Evolutionary conservation across 2,888 invertebrate genomes (phyloP).

Genomic region (Ditula angustiorana): DNA sequence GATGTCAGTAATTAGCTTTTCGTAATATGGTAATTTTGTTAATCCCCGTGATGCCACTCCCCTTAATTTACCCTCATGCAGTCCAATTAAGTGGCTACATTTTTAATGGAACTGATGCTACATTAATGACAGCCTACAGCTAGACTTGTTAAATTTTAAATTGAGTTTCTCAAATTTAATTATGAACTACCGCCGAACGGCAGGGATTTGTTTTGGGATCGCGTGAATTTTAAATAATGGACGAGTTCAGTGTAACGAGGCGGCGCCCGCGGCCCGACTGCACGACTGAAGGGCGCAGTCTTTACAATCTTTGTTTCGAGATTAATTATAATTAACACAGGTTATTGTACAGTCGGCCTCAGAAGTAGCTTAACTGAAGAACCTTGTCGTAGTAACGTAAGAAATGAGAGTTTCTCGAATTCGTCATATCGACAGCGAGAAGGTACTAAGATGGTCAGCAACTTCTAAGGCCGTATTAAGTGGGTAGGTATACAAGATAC

Average conservation of each 20-base stretch:
- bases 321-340: slow-evolving; percentile 1
- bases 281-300: slow-evolving; percentile 1
- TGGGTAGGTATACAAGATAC: no score
- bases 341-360: no score
- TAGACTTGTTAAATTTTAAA: slow-evolving; percentile 34
- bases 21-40: slow-evolving; percentile 68
- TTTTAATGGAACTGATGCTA: slow-evolving; percentile 59
- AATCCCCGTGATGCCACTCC: slow-evolving; percentile 57
- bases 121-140: slow-evolving; percentile 37
- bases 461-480: no score
- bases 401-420: no score
- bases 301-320: slow-evolving; percentile 10
- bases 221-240: slow-evolving; percentile 35
- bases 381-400: no score
- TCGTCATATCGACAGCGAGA: no score
- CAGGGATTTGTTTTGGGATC: slow-evolving; percentile 27
- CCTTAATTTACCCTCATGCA: slow-evolving; percentile 58
- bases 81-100: slow-evolving; percentile 60
- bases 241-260: slow-evolving; percentile 6
- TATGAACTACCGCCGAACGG: slow-evolving; percentile 24
- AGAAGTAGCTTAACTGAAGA: no score
- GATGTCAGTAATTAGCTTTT: slow-evolving; percentile 74
- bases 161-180: slow-evolving; percentile 37
- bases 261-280: neutral
- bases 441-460: no score